Evolutionary conservation across 2,113 vertebrate genomes (phyloP).

Genomic region (Megalops atlanticus): DNA sequence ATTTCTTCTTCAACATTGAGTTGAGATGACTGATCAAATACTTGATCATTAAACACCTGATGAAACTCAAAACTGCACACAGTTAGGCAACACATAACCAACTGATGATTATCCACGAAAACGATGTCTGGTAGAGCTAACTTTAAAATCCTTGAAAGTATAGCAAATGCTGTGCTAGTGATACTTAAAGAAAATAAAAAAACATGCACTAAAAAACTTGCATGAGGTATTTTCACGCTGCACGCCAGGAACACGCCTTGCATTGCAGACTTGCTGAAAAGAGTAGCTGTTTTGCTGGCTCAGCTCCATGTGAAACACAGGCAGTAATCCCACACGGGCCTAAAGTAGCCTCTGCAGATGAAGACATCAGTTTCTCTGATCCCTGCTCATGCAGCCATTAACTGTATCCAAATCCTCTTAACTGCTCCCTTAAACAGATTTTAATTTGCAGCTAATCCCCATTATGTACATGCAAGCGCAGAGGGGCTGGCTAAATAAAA

Average conservation of each 20-base stretch:
- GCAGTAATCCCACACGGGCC: constrained; percentile 24
- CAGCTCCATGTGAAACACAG: not conserved
- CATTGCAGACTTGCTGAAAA: not conserved
- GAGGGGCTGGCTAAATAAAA: not conserved
- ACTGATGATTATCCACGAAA: too few species aligned
- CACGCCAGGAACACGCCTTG: not conserved
- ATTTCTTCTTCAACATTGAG: too few species aligned
- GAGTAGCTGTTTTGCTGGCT: not conserved
- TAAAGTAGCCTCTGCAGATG: constrained; percentile 14
- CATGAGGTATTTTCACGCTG: not conserved
- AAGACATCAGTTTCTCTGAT: constrained; percentile 29
- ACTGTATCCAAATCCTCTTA: constrained; percentile 36
- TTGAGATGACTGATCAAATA: too few species aligned
- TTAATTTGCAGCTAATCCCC: constrained; percentile 25
- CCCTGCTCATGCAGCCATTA: constrained; percentile 24
- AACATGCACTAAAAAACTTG: not conserved
- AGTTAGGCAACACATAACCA: too few species aligned
- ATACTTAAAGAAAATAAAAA: too few species aligned
- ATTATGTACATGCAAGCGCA: constrained; percentile 7
- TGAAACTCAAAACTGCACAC: too few species aligned
- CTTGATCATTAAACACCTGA: too few species aligned
- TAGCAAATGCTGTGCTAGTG: too few species aligned
- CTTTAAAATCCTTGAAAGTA: too few species aligned
- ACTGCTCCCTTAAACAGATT: constrained; percentile 27
- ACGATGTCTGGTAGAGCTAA: too few species aligned